These are phyloP conservation scores for Aphis gossypii DNA, from an alignment of 1,140 invertebrate genomes.

Conservation along the genomic window DNA sequence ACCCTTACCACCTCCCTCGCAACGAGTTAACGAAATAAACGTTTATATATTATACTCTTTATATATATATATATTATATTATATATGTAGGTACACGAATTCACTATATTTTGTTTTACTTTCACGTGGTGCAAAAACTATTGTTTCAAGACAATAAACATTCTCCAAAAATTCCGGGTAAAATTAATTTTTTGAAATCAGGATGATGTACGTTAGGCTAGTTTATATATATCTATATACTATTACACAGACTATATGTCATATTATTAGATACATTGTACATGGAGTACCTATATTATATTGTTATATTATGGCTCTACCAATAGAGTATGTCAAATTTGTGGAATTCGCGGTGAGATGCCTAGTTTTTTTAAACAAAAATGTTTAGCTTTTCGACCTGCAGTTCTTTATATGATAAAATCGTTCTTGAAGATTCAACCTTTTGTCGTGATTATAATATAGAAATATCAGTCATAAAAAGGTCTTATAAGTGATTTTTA, in stretches of 20 bases:
- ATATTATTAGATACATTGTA: not conserved
- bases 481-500: no score
- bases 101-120: not conserved
- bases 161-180: not conserved
- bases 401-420: no score
- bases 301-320: not conserved
- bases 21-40: not conserved
- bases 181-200: not conserved
- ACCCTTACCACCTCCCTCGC: no score
- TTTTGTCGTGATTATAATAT: no score
- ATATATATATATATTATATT: not conserved
- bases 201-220: not conserved
- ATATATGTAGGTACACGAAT: not conserved
- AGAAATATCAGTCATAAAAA: no score
- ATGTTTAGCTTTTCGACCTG: no score
- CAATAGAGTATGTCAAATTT: not conserved
- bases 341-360: no score
- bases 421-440: no score
- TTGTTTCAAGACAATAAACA: not conserved
- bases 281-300: not conserved
- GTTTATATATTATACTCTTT: not conserved
- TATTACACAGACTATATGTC: not conserved
- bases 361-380: no score
- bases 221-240: not conserved
- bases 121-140: not conserved